A percentile compares a stretch with the other conserved stretches of the same genome.
phyloP scores from a whole-genome alignment of 1,140 invertebrate genomes.

The Yoshiicerus persimilis region DNA sequence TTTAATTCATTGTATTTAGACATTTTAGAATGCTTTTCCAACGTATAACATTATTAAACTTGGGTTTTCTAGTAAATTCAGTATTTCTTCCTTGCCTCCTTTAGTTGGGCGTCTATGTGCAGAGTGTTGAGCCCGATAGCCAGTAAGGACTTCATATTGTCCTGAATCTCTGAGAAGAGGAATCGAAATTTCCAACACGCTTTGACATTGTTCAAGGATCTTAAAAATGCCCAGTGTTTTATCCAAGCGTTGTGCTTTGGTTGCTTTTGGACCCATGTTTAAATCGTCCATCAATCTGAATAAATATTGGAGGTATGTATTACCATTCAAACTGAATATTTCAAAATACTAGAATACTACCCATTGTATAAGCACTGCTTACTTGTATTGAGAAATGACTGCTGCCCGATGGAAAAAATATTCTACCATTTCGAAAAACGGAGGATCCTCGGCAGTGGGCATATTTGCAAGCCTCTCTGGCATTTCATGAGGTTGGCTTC shows the following conservation, averaged over 20 bases:
- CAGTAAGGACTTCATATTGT: conserved; percentile 94
- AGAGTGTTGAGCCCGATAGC: conserved; percentile 95
- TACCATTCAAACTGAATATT: background rate
- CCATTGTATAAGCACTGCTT: background rate
- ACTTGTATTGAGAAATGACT: conserved; percentile 51
- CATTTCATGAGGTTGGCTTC: conserved; percentile 65
- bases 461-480: conserved; percentile 81
- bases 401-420: conserved; percentile 91
- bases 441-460: conserved; percentile 70
- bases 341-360: no score
- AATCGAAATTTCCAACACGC: conserved; percentile 91
- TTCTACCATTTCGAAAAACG: conserved; percentile 94
- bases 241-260: conserved; percentile 80
- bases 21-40: no score
- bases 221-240: conserved; percentile 88
- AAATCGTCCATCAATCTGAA: conserved; percentile 80
- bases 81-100: conserved; percentile 67
- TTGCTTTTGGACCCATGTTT: conserved; percentile 62
- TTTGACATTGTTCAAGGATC: conserved; percentile 92
- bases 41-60: no score
- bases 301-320: background rate
- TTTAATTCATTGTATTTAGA: conserved; percentile 62
- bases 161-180: conserved; percentile 92
- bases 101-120: conserved; percentile 96
- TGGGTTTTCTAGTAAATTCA: no score